A percentile compares a stretch with the other conserved stretches of the same genome.
Conservation (phyloP, 30 jellyfish, hydroid and myxozoan species). For the Chironex yamaguchii region DNA sequence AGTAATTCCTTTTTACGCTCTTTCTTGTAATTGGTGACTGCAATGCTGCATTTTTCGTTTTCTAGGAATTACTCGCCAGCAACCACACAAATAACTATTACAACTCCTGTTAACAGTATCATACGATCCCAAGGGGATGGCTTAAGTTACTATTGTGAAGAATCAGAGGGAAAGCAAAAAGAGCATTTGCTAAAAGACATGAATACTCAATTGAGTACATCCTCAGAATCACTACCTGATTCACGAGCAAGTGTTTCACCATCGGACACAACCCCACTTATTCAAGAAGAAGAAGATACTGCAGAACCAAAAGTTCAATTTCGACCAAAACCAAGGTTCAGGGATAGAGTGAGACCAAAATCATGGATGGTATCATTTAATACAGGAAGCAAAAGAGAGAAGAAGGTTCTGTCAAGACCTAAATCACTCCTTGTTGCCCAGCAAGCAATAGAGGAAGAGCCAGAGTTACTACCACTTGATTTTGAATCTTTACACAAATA, state of each 20-base stretch:
- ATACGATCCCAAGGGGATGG: neutral
- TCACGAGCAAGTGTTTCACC: no score
- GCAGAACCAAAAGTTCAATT: neutral
- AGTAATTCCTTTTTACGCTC: no score
- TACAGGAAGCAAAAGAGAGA: neutral
- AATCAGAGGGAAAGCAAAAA: neutral
- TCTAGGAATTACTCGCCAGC: neutral
- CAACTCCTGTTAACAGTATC: neutral
- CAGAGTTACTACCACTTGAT: neutral
- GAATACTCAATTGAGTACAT: no score
- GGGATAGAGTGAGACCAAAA: neutral
- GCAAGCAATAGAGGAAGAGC: neutral
- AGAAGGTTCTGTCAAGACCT: neutral
- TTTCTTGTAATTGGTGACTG: no score
- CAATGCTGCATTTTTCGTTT: no score
- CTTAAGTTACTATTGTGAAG: neutral
- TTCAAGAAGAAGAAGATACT: neutral
- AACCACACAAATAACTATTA: neutral
- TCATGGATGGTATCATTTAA: neutral
- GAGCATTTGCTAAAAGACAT: no score
- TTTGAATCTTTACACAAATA: neutral
- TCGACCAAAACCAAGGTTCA: neutral
- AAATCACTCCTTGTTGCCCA: neutral
- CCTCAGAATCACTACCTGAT: neutral
- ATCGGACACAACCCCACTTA: neutral